Percentiles rank a stretch among this genome's conserved stretches.
Evolutionary conservation across 1,140 invertebrate genomes (phyloP).

Genomic region (Plodia interpunctella): DNA sequence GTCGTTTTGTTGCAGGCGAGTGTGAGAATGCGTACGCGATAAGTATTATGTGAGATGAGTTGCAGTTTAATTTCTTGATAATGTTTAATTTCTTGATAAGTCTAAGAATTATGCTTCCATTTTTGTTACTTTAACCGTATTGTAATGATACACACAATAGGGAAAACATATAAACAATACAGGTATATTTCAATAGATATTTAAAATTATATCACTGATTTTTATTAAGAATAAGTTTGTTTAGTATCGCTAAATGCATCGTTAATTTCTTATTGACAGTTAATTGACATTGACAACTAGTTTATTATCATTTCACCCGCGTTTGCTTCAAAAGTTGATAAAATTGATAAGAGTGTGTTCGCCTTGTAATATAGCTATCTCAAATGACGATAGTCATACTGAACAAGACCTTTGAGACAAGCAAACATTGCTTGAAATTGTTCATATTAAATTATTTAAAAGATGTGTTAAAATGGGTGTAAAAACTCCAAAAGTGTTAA

Average conservation of each 20-base stretch:
- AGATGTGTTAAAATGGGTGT: slow-evolving; percentile 37
- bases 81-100: background rate
- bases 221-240: too few species aligned
- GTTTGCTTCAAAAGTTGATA: slow-evolving; percentile 30
- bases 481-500: slow-evolving; percentile 42
- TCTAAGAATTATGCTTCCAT: background rate
- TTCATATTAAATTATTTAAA: background rate
- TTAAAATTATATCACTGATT: background rate
- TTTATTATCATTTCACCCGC: background rate
- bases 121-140: too few species aligned
- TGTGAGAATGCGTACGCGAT: background rate
- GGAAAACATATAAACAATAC: too few species aligned
- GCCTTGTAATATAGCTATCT: background rate
- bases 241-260: background rate
- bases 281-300: background rate
- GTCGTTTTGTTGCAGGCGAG: background rate
- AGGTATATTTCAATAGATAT: too few species aligned
- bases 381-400: background rate
- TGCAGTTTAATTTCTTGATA: slow-evolving; percentile 1
- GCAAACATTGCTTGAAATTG: background rate
- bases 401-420: background rate
- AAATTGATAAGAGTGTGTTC: slow-evolving; percentile 33
- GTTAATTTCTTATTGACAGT: background rate
- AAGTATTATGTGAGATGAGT: background rate
- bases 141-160: too few species aligned